phyloP scores from a whole-genome alignment of 2,797 vertebrate genomes.

The Gallirallus australis region DNA sequence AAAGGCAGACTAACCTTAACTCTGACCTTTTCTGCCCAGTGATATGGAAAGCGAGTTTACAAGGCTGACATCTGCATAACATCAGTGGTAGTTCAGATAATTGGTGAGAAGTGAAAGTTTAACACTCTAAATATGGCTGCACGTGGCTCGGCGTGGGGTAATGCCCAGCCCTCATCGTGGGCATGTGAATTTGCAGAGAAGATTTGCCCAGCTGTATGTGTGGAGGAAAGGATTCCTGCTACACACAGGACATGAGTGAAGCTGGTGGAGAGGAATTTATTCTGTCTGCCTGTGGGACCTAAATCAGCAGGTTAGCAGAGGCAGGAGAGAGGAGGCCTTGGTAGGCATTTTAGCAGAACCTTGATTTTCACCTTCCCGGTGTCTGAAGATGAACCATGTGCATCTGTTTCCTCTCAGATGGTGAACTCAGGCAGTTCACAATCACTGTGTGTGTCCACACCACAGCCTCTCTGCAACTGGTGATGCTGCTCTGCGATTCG shows the following conservation, averaged over 20 bases:
- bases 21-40: not conserved
- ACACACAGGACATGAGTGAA: not conserved
- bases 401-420: not conserved
- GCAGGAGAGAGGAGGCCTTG: not conserved
- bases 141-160: not conserved
- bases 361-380: not conserved
- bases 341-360: not conserved
- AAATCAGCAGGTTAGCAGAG: not conserved
- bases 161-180: not conserved
- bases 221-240: not conserved
- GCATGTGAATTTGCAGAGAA: not conserved
- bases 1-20: not conserved
- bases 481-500: not conserved
- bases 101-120: slow-evolving; percentile 48
- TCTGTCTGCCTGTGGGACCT: not conserved
- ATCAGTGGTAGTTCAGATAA: slow-evolving; percentile 17
- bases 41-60: not conserved
- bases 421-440: not conserved
- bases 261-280: not conserved
- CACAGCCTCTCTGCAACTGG: not conserved
- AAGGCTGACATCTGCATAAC: slow-evolving; percentile 7
- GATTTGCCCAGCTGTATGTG: not conserved
- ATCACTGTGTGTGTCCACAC: not conserved
- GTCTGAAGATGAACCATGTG: not conserved
- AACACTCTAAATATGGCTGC: not conserved